Percentiles rank a stretch among this genome's conserved stretches.
These are phyloP conservation scores for Drosophila birchii DNA, from an alignment of 2,888 invertebrate genomes.

Conservation along the genomic window DNA sequence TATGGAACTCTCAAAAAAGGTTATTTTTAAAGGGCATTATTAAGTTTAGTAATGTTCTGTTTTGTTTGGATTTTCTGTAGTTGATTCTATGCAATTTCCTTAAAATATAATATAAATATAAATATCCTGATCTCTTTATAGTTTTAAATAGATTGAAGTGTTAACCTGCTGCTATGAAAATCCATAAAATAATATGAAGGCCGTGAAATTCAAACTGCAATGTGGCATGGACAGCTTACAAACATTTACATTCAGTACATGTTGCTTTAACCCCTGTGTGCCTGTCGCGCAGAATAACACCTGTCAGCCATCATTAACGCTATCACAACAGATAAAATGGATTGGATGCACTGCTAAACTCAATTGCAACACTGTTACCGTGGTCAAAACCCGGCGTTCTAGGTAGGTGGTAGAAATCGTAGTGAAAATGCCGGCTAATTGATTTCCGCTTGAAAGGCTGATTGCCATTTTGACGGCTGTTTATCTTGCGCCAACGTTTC, in stretches of 20 bases:
- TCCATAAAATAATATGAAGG: background rate
- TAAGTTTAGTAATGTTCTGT: background rate
- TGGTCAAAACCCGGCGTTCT: too few species aligned
- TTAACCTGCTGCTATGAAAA: background rate
- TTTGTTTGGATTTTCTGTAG: too few species aligned
- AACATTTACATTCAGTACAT: background rate
- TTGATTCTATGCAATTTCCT: background rate
- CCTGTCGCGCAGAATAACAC: conserved; percentile 21
- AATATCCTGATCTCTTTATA: background rate
- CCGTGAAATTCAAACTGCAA: too few species aligned
- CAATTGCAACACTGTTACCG: conserved; percentile 25
- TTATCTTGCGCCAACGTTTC: conserved; percentile 45
- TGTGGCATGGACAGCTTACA: background rate
- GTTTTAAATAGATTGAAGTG: background rate
- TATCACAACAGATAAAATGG: conserved; percentile 7
- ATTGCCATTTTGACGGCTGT: conserved; percentile 49
- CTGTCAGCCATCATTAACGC: conserved; percentile 22
- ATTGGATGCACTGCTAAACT: conserved; percentile 33
- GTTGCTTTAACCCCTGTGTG: background rate
- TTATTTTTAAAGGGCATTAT: too few species aligned
- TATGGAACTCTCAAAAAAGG: background rate
- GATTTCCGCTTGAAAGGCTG: conserved; percentile 65
- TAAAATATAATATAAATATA: too few species aligned
- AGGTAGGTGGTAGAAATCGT: background rate
- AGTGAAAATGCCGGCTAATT: conserved; percentile 58